These are phyloP conservation scores for Drosophila rellima DNA, from an alignment of 2,888 invertebrate genomes.

Conservation along the genomic window DNA sequence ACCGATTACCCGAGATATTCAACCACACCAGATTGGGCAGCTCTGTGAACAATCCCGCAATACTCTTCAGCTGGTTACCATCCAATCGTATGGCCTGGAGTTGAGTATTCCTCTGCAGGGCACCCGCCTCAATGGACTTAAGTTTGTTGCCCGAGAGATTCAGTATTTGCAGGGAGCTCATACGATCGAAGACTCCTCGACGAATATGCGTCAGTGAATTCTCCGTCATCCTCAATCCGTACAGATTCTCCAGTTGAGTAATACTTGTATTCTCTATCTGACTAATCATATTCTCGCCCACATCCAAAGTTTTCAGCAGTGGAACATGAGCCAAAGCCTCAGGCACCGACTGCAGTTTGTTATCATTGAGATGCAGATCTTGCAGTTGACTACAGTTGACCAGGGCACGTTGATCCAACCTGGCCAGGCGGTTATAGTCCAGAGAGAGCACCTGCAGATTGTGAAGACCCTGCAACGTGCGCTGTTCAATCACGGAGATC, in stretches of 20 bases:
- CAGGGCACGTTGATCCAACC: conserved; percentile 93
- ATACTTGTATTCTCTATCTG: conserved; percentile 93
- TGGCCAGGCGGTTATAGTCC: conserved; percentile 93
- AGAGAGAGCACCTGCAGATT: conserved; percentile 93
- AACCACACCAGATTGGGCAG: conserved; percentile 94
- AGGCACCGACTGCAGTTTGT: conserved; percentile 92
- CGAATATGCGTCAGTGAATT: conserved; percentile 94
- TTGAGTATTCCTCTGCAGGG: conserved; percentile 91
- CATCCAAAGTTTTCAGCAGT: conserved; percentile 93
- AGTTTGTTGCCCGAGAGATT: conserved; percentile 95
- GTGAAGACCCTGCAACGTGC: conserved; percentile 94
- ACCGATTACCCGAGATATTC: conserved; percentile 95
- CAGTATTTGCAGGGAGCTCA: conserved; percentile 93
- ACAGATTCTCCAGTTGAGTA: conserved; percentile 93
- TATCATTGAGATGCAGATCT: conserved; percentile 95
- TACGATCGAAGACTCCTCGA: conserved; percentile 91
- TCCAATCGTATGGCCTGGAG: conserved; percentile 95
- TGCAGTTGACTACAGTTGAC: conserved; percentile 95
- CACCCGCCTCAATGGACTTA: conserved; percentile 91
- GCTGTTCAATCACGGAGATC: conserved; percentile 92
- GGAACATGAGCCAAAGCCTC: conserved; percentile 93
- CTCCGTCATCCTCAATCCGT: conserved; percentile 94
- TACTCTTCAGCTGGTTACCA: conserved; percentile 93
- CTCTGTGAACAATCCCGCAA: conserved; percentile 93
- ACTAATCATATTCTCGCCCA: conserved; percentile 95